Percentiles rank a stretch among this genome's conserved stretches.
Evolutionary conservation across 2,888 invertebrate species (phyloP).

Genomic region (Pyrrhosoma nymphula): DNA sequence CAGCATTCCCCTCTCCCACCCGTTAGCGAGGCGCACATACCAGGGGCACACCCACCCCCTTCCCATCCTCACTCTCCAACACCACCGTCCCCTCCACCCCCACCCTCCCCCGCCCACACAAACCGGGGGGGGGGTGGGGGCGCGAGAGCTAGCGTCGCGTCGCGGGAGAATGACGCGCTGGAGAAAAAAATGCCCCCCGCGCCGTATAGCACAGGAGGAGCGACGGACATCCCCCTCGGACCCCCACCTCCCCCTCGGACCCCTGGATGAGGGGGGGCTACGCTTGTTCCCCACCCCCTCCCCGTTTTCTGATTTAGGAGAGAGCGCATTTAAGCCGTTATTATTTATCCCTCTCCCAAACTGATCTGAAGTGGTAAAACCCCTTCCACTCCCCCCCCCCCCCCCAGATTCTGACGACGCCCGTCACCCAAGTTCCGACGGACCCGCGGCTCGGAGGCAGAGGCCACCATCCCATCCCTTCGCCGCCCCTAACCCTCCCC

Average conservation of each 20-base stretch:
- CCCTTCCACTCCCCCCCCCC: not conserved
- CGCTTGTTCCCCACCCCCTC: not conserved
- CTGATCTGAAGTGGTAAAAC: not conserved
- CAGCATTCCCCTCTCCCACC: too few relatives aligned
- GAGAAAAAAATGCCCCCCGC: not conserved
- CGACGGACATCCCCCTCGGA: not conserved
- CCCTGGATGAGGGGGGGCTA: too few relatives aligned
- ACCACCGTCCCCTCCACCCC: not conserved
- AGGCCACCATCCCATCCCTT: not conserved
- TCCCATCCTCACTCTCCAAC: too few relatives aligned
- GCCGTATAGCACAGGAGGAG: not conserved
- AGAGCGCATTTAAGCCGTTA: slow-evolving; percentile 23
- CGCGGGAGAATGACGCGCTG: slow-evolving; percentile 5
- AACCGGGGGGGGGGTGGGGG: not conserved
- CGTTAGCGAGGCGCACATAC: too few relatives aligned
- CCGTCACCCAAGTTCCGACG: too few relatives aligned
- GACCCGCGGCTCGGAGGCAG: not conserved
- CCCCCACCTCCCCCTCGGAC: too few relatives aligned
- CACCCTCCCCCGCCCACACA: not conserved
- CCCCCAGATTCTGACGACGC: too few relatives aligned
- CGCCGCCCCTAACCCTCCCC: not conserved
- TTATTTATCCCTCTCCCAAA: slow-evolving; percentile 19
- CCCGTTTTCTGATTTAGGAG: slow-evolving; percentile 2
- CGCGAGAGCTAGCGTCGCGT: not conserved
- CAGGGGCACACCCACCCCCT: too few relatives aligned